Conservation (phyloP, 2,113 vertebrate genomes). For the Ceyx cyanopectus region DNA sequence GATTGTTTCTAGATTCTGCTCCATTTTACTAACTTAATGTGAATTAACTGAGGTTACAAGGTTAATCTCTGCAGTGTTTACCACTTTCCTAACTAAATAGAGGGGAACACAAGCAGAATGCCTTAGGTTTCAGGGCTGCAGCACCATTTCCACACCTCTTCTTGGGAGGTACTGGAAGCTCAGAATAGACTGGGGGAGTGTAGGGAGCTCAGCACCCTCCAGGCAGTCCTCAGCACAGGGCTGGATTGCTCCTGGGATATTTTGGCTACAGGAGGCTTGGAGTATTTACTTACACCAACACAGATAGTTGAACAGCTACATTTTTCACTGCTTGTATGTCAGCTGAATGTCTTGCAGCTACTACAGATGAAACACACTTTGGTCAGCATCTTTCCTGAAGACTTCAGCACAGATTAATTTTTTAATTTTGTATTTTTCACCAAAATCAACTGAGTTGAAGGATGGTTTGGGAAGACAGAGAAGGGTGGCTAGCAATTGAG, state of each 20-base stretch:
- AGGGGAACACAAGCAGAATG: conserved; percentile 24
- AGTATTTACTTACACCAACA: not conserved
- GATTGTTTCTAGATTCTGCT: conserved; percentile 44
- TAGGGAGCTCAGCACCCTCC: not conserved
- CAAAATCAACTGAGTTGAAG: not conserved
- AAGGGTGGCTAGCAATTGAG: not conserved
- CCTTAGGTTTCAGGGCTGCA: not conserved
- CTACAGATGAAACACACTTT: not conserved
- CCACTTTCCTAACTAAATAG: conserved; percentile 30
- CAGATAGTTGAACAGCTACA: accelerated
- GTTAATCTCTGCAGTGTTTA: conserved; percentile 63
- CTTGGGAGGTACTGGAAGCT: conserved; percentile 32
- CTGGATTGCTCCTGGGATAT: not conserved
- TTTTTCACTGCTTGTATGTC: accelerated
- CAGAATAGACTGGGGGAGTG: not conserved
- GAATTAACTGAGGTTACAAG: conserved; percentile 56
- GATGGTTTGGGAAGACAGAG: not conserved
- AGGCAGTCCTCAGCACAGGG: not conserved
- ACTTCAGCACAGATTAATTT: not conserved
- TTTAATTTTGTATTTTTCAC: not conserved
- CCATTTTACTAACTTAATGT: conserved; percentile 33
- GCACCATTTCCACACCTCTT: not conserved
- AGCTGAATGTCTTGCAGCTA: not conserved
- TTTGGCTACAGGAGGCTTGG: not conserved
- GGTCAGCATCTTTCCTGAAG: not conserved